Percentiles rank a stretch among this genome's conserved stretches.
Evolutionary conservation across 2,797 vertebrate genomes (phyloP).

Genomic region (Platyrinchus mystaceus): DNA sequence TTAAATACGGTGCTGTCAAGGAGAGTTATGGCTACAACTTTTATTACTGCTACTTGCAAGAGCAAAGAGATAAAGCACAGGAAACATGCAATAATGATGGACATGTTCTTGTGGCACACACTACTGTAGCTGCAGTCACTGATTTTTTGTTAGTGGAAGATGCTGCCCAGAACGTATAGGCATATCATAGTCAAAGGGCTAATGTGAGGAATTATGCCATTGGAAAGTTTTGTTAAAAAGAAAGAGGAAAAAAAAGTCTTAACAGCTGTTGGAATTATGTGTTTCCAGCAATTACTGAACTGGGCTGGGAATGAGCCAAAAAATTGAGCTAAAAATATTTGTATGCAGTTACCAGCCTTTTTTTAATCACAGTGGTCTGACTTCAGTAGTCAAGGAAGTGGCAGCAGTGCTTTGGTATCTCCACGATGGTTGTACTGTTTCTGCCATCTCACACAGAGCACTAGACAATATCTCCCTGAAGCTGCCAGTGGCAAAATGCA

Average conservation of each 20-base stretch:
- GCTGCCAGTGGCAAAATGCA: background rate
- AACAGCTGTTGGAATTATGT: background rate
- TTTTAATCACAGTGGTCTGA: background rate
- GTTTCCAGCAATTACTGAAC: background rate
- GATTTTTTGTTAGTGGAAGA: background rate
- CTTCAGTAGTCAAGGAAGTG: background rate
- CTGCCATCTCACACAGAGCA: background rate
- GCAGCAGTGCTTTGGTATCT: background rate
- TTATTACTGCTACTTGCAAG: constrained; percentile 1
- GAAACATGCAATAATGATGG: background rate
- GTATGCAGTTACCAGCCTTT: background rate
- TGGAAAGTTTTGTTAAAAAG: background rate
- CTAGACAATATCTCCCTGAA: background rate
- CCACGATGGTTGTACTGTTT: background rate
- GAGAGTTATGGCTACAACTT: background rate
- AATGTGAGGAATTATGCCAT: background rate
- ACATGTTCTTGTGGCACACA: accelerated
- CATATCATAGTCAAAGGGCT: background rate
- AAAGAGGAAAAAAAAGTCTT: background rate
- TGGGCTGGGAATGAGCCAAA: background rate
- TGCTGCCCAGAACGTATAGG: background rate
- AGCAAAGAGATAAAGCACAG: background rate
- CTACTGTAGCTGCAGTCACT: background rate
- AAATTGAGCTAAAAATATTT: background rate
- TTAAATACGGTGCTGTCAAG: constrained; percentile 27